Evolutionary conservation across 2,113 vertebrate genomes (phyloP).

Genomic region (Oxyruncus cristatus): DNA sequence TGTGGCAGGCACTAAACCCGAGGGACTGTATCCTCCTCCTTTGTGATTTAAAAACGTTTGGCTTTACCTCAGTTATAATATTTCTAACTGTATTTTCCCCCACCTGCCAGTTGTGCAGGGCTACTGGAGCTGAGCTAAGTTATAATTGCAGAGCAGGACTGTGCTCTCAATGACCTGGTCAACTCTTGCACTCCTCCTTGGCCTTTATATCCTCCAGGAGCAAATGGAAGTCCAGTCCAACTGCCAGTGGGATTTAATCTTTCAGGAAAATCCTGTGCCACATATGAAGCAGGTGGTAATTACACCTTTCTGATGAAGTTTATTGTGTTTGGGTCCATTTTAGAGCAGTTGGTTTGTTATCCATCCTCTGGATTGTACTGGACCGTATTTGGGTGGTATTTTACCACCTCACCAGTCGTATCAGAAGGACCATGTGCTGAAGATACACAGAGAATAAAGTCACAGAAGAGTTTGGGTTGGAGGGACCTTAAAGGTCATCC

Average conservation of each 20-base stretch:
- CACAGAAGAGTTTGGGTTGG: not conserved
- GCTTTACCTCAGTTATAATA: not conserved
- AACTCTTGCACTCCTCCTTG: not conserved
- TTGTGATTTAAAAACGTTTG: not conserved
- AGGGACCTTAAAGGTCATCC: not conserved
- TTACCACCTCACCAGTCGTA: accelerated
- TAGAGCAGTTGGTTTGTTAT: accelerated
- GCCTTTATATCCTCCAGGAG: not conserved
- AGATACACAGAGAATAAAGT: not conserved
- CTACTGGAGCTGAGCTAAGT: not conserved
- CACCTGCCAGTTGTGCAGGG: not conserved
- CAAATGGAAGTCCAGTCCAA: not conserved
- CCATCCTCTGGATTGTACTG: not conserved
- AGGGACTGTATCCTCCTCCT: accelerated
- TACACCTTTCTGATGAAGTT: not conserved
- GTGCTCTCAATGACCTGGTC: not conserved
- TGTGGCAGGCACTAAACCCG: accelerated
- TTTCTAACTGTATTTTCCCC: not conserved
- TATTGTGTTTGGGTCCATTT: not conserved
- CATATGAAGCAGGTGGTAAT: not conserved
- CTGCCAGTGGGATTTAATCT: not conserved
- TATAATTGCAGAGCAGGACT: not conserved
- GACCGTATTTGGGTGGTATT: not conserved
- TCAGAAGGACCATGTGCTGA: not conserved
- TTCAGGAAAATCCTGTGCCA: not conserved